Evolutionary conservation across 2,888 invertebrate genomes (phyloP).

Genomic region (Panzeria rudis): DNA sequence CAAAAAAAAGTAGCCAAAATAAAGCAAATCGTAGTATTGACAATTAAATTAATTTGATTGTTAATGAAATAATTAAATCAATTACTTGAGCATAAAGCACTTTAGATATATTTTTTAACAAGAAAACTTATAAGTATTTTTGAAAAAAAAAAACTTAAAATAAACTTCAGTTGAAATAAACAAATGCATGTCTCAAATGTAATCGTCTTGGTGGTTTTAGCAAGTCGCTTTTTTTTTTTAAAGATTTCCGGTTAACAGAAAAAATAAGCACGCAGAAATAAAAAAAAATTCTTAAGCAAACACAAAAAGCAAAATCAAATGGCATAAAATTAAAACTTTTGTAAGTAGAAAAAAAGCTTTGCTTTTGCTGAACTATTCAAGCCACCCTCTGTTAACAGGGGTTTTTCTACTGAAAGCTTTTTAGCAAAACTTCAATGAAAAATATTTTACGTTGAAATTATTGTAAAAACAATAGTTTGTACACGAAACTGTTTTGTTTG

Average conservation of each 20-base stretch:
- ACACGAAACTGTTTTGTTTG: neutral
- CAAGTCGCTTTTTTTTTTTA: slow-evolving; percentile 68
- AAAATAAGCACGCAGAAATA: slow-evolving; percentile 11
- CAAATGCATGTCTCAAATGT: neutral
- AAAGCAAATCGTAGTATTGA: slow-evolving; percentile 31
- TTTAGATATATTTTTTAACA: neutral
- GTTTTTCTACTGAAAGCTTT: slow-evolving; percentile 2
- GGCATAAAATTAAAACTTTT: slow-evolving; percentile 14
- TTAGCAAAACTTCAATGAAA: slow-evolving; percentile 33
- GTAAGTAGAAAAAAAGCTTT: slow-evolving; percentile 24
- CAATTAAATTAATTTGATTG: slow-evolving; percentile 60
- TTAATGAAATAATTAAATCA: slow-evolving; percentile 71
- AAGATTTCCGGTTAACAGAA: slow-evolving; percentile 65
- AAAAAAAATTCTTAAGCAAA: neutral
- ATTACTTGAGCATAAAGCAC: slow-evolving; percentile 64
- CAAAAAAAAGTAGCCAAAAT: neutral
- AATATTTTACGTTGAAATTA: neutral
- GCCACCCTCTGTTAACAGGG: slow-evolving; percentile 49
- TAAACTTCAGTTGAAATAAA: neutral
- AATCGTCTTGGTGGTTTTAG: neutral
- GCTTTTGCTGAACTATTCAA: slow-evolving; percentile 14
- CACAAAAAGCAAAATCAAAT: slow-evolving; percentile 27
- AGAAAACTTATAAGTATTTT: slow-evolving; percentile 3
- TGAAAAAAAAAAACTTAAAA: slow-evolving; percentile 8
- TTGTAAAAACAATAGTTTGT: neutral